A percentile compares a stretch with the other conserved stretches of the same genome.
Evolutionary conservation across 2,888 invertebrate genomes (phyloP).

Genomic region (Cephus pulcher): DNA sequence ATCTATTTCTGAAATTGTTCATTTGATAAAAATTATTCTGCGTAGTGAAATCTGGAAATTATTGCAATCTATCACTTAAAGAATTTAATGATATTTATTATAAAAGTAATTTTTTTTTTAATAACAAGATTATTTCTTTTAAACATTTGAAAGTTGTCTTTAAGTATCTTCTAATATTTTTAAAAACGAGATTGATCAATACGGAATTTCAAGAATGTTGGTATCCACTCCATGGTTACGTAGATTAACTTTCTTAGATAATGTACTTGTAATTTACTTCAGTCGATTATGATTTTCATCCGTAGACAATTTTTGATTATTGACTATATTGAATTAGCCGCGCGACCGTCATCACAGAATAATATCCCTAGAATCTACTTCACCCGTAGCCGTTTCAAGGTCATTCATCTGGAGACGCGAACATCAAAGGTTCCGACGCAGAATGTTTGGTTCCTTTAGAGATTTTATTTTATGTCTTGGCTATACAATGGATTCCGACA

Average conservation of each 20-base stretch:
- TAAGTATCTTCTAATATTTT: not conserved
- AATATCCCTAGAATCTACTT: not conserved
- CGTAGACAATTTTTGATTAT: not conserved
- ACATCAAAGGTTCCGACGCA: too few species aligned
- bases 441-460: not conserved
- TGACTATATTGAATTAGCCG: not conserved
- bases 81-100: not conserved
- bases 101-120: not conserved
- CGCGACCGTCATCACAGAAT: not conserved
- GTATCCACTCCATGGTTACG: not conserved
- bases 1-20: not conserved
- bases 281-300: not conserved
- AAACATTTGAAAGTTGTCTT: not conserved
- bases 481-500: not conserved
- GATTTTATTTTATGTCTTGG: not conserved
- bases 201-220: not conserved
- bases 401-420: too few species aligned
- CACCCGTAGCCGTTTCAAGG: too few species aligned
- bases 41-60: too few species aligned
- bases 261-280: not conserved
- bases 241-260: not conserved
- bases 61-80: too few species aligned
- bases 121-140: not conserved
- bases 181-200: not conserved
- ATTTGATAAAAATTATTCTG: too few species aligned